Evolutionary conservation across 1,140 invertebrate species (phyloP), one percentile per base, ranked within the genome.

Genomic region (Phocides pigmalion): DNA sequence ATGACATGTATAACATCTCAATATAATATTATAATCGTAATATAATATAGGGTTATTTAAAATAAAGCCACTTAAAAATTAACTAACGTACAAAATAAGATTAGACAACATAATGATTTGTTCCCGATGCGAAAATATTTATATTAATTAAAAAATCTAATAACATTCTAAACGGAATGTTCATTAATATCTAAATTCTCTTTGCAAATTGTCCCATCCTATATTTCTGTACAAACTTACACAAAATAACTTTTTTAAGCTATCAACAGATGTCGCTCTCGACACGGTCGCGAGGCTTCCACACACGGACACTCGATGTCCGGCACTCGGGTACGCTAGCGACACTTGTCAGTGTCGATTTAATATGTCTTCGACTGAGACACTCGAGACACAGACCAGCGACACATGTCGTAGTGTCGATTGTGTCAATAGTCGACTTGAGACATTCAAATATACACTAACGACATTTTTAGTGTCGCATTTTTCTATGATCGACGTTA

Each of bases 91-190:
- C 85, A 85, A 91, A 87, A 88, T 89, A 90, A 88, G 85, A 89
- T 89, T 89, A 91, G 89, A 89, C 80, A 91, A 91, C 89, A 87
- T 89, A 90, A 89, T 90, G 79, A 86, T 90, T 91, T 91, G 89
- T 91, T 91, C 89, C 89, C 89, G 77, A 91, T 84, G 84, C 76
- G 81, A 89, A 86, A 88, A 87, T 88, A 87, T 86, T 89, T 84
- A 85, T 89, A 87, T 79, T 85, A 79, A 79, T 80, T 75, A 80
- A 86, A 89, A 89, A 87, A 88, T 86, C 83, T 89, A 89, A 69
- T 91, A 91, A 89, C 89, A 91, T 89, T 89, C 89, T 91, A 91
- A 89, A 71, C 87, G 89, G 89, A 91, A 91, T 91, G 89, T 89
- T 86, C 28, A 72, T 85, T 89, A 87, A 86, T 84, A 91, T 84